phyloP scores from a whole-genome alignment of 2,113 vertebrate genomes.

The Salvelinus fontinalis region DNA sequence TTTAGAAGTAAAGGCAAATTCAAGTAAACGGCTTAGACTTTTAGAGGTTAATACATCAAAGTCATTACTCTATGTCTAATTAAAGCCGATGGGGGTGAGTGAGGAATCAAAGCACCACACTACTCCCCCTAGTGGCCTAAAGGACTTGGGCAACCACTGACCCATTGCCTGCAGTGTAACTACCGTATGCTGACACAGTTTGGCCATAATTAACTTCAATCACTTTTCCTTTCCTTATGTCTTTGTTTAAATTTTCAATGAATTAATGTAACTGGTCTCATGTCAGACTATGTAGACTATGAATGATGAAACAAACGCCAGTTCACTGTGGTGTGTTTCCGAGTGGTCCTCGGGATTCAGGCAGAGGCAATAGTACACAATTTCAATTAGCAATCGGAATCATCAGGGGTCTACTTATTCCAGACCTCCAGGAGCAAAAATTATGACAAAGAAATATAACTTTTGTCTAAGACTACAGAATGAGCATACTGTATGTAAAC shows the following conservation, averaged over 20 bases:
- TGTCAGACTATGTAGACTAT: slow-evolving; percentile 4
- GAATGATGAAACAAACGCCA: not conserved
- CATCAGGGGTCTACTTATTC: slow-evolving; percentile 34
- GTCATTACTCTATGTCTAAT: slow-evolving; percentile 68
- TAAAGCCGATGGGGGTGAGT: slow-evolving; percentile 38
- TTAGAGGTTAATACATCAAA: slow-evolving; percentile 23
- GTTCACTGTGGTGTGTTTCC: slow-evolving; percentile 9
- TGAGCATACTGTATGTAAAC: slow-evolving; percentile 41
- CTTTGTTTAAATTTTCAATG: not conserved
- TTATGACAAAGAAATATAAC: slow-evolving; percentile 43
- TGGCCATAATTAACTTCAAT: too few species aligned
- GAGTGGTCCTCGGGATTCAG: not conserved
- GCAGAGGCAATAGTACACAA: slow-evolving; percentile 10
- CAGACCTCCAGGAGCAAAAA: slow-evolving; percentile 37
- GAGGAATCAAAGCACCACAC: not conserved
- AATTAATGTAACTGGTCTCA: not conserved
- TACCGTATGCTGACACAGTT: too few species aligned
- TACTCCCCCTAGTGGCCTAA: slow-evolving; percentile 19
- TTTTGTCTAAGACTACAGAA: slow-evolving; percentile 26
- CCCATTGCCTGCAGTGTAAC: too few species aligned
- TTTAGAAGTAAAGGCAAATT: too few species aligned
- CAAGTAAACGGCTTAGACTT: too few species aligned
- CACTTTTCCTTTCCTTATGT: not conserved
- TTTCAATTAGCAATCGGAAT: slow-evolving; percentile 38
- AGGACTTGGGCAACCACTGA: not conserved